Evolutionary conservation across 2,797 vertebrate species (phyloP).

Genomic region (Graptemys geographica): DNA sequence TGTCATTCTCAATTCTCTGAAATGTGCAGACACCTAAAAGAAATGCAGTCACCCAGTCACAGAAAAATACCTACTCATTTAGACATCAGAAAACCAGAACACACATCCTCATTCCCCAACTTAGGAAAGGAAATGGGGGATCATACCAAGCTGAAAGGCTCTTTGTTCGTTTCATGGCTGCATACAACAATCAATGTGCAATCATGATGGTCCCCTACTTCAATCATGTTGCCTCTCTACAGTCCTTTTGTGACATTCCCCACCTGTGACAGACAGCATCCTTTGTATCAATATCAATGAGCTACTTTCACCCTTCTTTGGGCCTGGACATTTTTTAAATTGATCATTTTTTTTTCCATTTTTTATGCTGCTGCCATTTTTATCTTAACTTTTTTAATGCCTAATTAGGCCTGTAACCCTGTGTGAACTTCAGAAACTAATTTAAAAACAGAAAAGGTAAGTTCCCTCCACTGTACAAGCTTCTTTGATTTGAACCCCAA

Average conservation of each 20-base stretch:
- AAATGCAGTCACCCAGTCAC: background rate
- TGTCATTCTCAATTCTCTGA: background rate
- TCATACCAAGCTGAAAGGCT: background rate
- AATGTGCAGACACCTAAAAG: background rate
- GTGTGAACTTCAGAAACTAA: background rate
- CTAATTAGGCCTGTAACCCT: background rate
- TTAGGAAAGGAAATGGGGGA: background rate
- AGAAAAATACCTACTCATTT: background rate
- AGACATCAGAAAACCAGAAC: background rate
- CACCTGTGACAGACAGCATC: background rate
- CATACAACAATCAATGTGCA: background rate
- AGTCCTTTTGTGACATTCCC: background rate
- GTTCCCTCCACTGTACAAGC: background rate
- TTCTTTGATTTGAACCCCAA: background rate
- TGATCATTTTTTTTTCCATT: accelerated
- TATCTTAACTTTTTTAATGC: background rate
- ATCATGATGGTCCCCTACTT: background rate
- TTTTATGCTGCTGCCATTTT: background rate
- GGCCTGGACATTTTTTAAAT: background rate
- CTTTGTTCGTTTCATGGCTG: background rate
- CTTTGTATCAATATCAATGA: accelerated
- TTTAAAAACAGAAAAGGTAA: background rate
- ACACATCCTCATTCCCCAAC: background rate
- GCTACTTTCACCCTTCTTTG: background rate
- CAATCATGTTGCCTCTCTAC: background rate